Conservation (phyloP, 2,113 vertebrate genomes). For the Hirundichthys speculiger region DNA sequence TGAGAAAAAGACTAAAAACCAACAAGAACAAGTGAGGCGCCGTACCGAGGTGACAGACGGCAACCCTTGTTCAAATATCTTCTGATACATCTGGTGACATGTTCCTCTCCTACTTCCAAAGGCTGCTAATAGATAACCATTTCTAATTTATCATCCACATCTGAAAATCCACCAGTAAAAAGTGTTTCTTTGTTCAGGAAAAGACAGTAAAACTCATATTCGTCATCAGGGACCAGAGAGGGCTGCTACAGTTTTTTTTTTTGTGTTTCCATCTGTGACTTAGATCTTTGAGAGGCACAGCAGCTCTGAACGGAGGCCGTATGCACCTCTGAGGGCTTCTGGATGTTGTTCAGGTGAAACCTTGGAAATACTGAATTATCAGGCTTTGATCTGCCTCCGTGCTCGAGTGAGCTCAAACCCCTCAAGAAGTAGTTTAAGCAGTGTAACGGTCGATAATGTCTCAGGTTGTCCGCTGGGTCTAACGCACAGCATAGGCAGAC, state of each 20-base stretch:
- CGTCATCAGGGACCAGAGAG: not conserved
- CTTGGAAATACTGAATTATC: slow-evolving; percentile 13
- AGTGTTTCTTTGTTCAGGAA: too few relatives aligned
- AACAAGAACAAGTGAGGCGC: slow-evolving; percentile 1
- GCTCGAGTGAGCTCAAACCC: slow-evolving; percentile 4
- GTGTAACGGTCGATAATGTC: not conserved
- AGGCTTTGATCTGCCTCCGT: slow-evolving; percentile 12
- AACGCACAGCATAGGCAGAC: not conserved
- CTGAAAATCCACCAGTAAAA: not conserved
- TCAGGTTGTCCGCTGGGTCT: slow-evolving; percentile 2
- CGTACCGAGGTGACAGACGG: slow-evolving; percentile 46
- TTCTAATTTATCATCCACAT: not conserved
- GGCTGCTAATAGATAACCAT: not conserved
- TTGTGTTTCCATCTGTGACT: not conserved
- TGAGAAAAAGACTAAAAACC: slow-evolving; percentile 13
- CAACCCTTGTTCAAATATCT: slow-evolving; percentile 28
- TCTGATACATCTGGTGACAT: too few relatives aligned
- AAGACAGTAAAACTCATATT: not conserved
- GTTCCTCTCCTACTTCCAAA: slow-evolving; percentile 5
- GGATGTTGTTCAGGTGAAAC: slow-evolving; percentile 6
- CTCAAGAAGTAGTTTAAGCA: slow-evolving; percentile 3
- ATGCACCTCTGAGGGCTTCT: not conserved
- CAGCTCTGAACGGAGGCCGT: not conserved
- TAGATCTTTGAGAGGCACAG: not conserved
- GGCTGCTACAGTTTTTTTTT: not conserved